Percentiles rank a stretch among this genome's conserved stretches.
phyloP scores from a whole-genome alignment of 2,888 invertebrate genomes.

The Gasteruption jaculator region DNA sequence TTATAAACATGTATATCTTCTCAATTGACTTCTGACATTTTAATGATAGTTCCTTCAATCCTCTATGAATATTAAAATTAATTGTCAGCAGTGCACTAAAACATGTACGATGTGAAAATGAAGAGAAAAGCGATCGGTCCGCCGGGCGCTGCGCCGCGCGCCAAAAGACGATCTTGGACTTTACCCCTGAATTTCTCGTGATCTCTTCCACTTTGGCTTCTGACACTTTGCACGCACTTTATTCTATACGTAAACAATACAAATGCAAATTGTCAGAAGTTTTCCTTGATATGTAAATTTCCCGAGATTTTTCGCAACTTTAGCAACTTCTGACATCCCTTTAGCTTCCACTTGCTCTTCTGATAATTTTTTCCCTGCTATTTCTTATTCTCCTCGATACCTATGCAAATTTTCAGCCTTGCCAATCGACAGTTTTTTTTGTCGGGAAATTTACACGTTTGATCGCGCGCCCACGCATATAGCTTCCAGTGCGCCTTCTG shows the following conservation, averaged over 20 bases:
- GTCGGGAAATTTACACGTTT: conserved; percentile 9
- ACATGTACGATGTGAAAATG: not conserved
- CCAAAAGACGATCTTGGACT: not conserved
- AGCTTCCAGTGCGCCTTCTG: conserved; percentile 5
- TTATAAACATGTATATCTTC: conserved; percentile 4
- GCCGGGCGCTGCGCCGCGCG: too few species aligned
- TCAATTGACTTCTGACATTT: conserved; percentile 8
- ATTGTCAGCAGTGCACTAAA: conserved; percentile 3
- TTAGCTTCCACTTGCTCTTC: conserved; percentile 7
- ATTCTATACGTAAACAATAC: conserved; percentile 6
- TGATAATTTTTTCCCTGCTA: conserved; percentile 8
- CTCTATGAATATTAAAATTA: not conserved
- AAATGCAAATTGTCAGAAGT: conserved; percentile 12
- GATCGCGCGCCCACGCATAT: conserved; percentile 1
- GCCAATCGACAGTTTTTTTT: conserved; percentile 2
- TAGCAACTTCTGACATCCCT: conserved; percentile 9
- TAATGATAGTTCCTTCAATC: not conserved
- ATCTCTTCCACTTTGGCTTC: conserved; percentile 7
- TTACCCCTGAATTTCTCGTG: conserved; percentile 1
- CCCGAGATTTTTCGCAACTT: conserved; percentile 10
- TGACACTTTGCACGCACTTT: conserved; percentile 4
- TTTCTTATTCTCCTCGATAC: conserved; percentile 4
- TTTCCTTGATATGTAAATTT: conserved; percentile 6
- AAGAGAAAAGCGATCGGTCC: too few species aligned
- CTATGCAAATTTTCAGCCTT: conserved; percentile 10